Evolutionary conservation across 1,140 invertebrate species (phyloP).

Genomic region (Brachionus calyciflorus): DNA sequence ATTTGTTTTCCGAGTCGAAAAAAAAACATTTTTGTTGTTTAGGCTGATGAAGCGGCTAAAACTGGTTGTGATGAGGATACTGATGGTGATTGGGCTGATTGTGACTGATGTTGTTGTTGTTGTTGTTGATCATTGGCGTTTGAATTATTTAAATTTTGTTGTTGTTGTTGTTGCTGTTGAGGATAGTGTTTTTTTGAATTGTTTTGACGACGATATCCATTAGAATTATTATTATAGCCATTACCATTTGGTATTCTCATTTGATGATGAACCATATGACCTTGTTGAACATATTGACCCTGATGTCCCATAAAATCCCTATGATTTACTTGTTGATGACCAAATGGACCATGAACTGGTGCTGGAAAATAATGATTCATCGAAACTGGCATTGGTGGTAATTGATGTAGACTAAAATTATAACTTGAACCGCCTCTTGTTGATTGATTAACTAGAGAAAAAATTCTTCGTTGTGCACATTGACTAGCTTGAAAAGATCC

Average conservation of each 20-base stretch:
- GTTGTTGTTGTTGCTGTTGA: slow-evolving; percentile 7
- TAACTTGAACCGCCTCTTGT: neutral
- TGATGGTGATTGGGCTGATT: slow-evolving; percentile 25
- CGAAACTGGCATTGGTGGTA: slow-evolving; percentile 27
- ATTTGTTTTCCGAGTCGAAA: no score
- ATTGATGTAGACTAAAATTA: slow-evolving; percentile 28
- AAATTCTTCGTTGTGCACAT: slow-evolving; percentile 39
- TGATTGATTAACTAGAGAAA: slow-evolving; percentile 26
- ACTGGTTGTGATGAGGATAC: slow-evolving; percentile 31
- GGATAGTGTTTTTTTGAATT: slow-evolving; percentile 22
- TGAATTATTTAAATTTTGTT: slow-evolving; percentile 23
- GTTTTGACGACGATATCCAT: slow-evolving; percentile 3
- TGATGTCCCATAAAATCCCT: slow-evolving; percentile 7
- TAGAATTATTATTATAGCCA: neutral
- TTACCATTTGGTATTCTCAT: slow-evolving; percentile 22
- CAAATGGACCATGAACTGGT: neutral
- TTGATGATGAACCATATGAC: neutral
- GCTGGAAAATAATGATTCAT: slow-evolving; percentile 17
- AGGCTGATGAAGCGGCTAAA: slow-evolving; percentile 17
- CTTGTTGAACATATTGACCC: neutral
- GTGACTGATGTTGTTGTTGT: neutral
- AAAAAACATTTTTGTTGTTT: neutral
- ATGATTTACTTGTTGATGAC: neutral
- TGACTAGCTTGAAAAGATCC: slow-evolving; percentile 48
- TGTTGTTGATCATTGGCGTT: neutral